phyloP scores from a whole-genome alignment of 2,888 invertebrate species.

The Idaea biselata region DNA sequence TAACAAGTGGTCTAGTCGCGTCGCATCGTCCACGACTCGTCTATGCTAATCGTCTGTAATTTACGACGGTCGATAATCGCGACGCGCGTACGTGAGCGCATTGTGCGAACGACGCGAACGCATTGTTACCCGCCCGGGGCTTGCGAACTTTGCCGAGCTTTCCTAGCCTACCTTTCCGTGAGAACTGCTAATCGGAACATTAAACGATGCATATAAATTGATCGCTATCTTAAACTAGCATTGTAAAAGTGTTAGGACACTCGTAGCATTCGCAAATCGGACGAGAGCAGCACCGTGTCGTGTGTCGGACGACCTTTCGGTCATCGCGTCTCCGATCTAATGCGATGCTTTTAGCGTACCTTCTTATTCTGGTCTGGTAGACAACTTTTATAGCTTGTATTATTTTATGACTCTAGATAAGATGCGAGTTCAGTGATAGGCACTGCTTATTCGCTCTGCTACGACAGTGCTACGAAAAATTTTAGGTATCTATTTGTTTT shows the following conservation, averaged over 20 bases:
- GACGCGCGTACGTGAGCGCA: conserved; percentile 74
- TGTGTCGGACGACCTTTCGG: conserved; percentile 51
- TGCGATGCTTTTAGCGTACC: conserved; percentile 40
- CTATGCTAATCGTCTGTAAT: conserved; percentile 76
- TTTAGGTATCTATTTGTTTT: neutral
- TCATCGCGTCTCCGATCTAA: conserved; percentile 56
- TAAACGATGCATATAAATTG: conserved; percentile 36
- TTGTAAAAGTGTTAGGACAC: conserved; percentile 44
- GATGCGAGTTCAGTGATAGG: neutral
- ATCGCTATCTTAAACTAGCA: conserved; percentile 42
- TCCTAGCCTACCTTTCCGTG: conserved; percentile 44
- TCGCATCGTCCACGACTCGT: conserved; percentile 60
- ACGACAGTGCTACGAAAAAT: conserved; percentile 22
- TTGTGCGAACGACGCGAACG: conserved; percentile 58
- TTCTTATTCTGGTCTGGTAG: conserved; percentile 34
- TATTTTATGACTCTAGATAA: conserved; percentile 23
- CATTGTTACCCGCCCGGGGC: conserved; percentile 33
- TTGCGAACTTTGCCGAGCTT: conserved; percentile 36
- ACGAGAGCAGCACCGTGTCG: conserved; percentile 41
- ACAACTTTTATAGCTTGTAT: conserved; percentile 30
- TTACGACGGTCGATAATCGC: conserved; percentile 77
- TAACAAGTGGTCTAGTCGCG: conserved; percentile 55
- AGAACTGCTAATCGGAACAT: conserved; percentile 56
- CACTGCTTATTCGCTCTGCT: conserved; percentile 7
- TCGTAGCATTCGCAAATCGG: conserved; percentile 41